Evolutionary conservation across 2,797 vertebrate species (phyloP).

Genomic region (Potorous gilbertii): DNA sequence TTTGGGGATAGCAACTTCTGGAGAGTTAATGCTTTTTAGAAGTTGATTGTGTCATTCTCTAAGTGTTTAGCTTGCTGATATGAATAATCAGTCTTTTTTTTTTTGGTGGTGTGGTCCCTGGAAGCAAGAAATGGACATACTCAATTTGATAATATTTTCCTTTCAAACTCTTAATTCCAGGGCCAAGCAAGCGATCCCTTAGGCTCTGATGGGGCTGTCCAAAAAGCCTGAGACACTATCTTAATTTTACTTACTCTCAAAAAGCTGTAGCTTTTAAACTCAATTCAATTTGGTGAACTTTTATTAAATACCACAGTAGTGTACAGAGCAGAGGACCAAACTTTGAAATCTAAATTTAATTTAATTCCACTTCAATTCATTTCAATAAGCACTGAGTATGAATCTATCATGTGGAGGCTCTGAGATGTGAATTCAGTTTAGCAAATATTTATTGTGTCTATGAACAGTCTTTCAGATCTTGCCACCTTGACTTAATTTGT

Average conservation of each 20-base stretch:
- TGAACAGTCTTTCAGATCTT: background rate
- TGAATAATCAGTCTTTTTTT: background rate
- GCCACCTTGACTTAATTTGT: background rate
- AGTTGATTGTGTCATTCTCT: conserved; percentile 26
- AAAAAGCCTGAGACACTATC: background rate
- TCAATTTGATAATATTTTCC: conserved; percentile 23
- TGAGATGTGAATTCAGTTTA: background rate
- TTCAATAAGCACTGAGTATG: conserved; percentile 6
- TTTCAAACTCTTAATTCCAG: conserved; percentile 67
- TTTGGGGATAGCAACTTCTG: background rate
- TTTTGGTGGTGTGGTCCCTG: conserved; percentile 30
- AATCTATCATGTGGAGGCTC: background rate
- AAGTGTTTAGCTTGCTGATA: background rate
- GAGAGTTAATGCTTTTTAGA: background rate
- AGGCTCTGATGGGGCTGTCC: background rate
- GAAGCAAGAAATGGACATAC: conserved; percentile 28
- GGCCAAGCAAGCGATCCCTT: conserved; percentile 19
- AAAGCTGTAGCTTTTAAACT: background rate
- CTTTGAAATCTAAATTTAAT: conserved; percentile 20
- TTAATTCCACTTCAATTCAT: conserved; percentile 19
- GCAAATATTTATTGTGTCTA: background rate
- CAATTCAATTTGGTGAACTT: conserved; percentile 9
- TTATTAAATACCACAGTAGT: conserved; percentile 23
- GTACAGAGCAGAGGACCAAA: background rate
- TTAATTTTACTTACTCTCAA: background rate